These are phyloP conservation scores for Drosophila peninsularis DNA, from an alignment of 2,888 invertebrate species.

Conservation along the genomic window DNA sequence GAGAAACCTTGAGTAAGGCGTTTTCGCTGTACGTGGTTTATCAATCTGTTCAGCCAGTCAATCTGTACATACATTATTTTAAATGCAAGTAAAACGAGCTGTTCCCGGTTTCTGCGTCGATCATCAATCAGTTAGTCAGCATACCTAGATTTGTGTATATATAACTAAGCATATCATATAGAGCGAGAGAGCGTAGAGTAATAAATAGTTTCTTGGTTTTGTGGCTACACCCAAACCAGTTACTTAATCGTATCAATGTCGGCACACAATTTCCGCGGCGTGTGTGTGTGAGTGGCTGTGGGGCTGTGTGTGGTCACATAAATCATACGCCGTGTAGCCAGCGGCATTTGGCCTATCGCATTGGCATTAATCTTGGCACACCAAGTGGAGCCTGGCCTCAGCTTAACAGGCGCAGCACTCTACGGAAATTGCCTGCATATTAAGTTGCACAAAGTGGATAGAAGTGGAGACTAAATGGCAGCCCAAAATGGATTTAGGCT, in stretches of 20 bases:
- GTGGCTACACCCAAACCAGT: slow-evolving; percentile 21
- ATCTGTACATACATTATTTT: background rate
- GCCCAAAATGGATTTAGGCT: slow-evolving; percentile 35
- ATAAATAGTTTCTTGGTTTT: slow-evolving; percentile 18
- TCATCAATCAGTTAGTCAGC: slow-evolving; percentile 8
- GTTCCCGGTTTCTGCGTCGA: background rate
- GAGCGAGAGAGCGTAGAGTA: background rate
- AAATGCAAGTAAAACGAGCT: background rate
- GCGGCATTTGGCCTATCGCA: slow-evolving; percentile 64
- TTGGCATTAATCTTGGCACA: slow-evolving; percentile 76
- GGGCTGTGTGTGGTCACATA: slow-evolving; percentile 46
- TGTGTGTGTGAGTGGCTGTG: slow-evolving; percentile 7
- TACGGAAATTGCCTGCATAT: slow-evolving; percentile 79
- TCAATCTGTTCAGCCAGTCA: background rate
- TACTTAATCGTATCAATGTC: slow-evolving; percentile 68
- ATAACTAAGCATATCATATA: background rate
- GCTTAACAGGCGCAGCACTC: slow-evolving; percentile 56
- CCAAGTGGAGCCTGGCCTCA: slow-evolving; percentile 43
- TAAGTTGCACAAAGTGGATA: slow-evolving; percentile 57
- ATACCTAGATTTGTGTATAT: background rate
- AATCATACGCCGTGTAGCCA: slow-evolving; percentile 54
- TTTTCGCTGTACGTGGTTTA: background rate
- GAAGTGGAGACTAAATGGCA: slow-evolving; percentile 7
- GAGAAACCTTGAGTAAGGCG: background rate
- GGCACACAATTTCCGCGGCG: slow-evolving; percentile 68